These are phyloP conservation scores for Aramus guarauna DNA, from an alignment of 2,113 vertebrate species.

Conservation along the genomic window DNA sequence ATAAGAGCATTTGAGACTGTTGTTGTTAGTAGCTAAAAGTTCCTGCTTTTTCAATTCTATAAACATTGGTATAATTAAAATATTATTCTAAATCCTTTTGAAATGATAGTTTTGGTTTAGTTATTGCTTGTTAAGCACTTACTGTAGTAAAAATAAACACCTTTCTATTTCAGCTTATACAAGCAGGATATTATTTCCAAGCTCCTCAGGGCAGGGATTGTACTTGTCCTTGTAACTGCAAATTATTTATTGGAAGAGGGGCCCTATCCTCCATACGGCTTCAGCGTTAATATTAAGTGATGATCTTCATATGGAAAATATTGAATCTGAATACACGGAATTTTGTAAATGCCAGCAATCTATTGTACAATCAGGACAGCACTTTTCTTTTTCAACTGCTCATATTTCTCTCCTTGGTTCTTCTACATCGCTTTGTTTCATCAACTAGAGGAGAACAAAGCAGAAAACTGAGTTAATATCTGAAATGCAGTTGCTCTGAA, in stretches of 20 bases:
- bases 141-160: conserved; percentile 44
- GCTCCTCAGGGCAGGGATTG: conserved; percentile 35
- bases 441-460: background rate
- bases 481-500: background rate
- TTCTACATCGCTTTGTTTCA: background rate
- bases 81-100: conserved; percentile 31
- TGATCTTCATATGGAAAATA: conserved; percentile 40
- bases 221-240: conserved; percentile 32
- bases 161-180: conserved; percentile 30
- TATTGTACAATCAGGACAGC: background rate
- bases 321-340: background rate
- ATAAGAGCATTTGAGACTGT: background rate
- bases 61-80: conserved; percentile 34
- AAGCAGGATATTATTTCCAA: conserved; percentile 51
- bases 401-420: background rate
- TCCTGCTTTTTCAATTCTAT: conserved; percentile 3
- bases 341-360: conserved; percentile 14
- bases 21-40: background rate
- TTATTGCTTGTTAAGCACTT: conserved; percentile 39
- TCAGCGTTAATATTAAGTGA: conserved; percentile 37
- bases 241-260: conserved; percentile 32
- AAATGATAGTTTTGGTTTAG: conserved; percentile 45
- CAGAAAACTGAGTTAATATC: background rate
- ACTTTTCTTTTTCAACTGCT: conserved; percentile 18
- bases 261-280: background rate